A percentile compares a stretch with the other conserved stretches of the same genome.
phyloP scores from a whole-genome alignment of 1,140 invertebrate genomes.

The Apis laboriosa region DNA sequence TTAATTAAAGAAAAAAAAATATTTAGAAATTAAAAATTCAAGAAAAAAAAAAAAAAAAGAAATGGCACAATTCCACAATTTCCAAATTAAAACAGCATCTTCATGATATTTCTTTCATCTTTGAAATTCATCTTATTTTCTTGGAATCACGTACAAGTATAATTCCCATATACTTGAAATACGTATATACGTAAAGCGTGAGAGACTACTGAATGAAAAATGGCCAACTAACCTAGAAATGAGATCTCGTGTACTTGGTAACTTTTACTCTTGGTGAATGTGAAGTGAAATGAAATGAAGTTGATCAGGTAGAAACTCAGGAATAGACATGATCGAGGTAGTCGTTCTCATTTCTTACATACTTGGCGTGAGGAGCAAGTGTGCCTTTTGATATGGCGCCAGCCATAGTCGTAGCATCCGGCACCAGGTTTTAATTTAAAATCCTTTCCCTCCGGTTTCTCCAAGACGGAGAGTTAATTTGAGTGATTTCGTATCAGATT shows the following conservation, averaged over 20 bases:
- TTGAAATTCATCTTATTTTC: background rate
- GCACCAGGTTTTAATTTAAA: conserved; percentile 25
- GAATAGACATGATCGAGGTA: conserved; percentile 47
- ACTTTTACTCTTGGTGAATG: background rate
- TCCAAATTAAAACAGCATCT: background rate
- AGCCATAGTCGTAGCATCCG: conserved; percentile 43
- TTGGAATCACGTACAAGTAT: background rate
- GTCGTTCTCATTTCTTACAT: conserved; percentile 52
- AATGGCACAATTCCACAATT: background rate
- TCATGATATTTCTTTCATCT: background rate
- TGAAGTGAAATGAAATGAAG: conserved; percentile 34
- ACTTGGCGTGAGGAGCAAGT: conserved; percentile 46
- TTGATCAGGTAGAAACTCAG: conserved; percentile 34
- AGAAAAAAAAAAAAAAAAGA: too few relatives aligned
- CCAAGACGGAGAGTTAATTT: conserved; percentile 13
- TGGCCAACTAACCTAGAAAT: background rate
- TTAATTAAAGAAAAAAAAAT: background rate
- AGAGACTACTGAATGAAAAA: background rate
- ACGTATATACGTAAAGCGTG: too few relatives aligned
- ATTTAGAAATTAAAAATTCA: too few relatives aligned
- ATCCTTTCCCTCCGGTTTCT: background rate
- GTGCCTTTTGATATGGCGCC: conserved; percentile 51
- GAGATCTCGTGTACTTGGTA: background rate
- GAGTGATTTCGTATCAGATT: background rate
- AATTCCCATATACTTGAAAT: background rate